Base-by-base conservation (phyloP, 2,888 invertebrate species). In the Linyphia triangularis region DNA sequence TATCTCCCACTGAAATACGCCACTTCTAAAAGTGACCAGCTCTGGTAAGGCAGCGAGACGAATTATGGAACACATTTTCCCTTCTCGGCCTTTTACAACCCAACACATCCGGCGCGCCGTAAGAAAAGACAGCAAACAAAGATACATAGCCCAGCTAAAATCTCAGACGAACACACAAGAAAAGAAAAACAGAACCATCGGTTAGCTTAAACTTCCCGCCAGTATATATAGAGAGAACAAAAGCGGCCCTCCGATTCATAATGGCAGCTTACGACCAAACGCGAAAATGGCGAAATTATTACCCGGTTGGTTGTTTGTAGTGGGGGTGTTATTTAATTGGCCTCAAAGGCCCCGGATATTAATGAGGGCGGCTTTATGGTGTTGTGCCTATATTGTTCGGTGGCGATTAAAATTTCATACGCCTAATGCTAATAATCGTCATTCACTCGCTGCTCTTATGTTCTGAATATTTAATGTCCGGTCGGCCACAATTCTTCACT, bases 401-500 rank as follows among this genome's bases (percentile, higher is more conserved):
- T 28, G 72, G 51, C 73, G 63, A 81, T 86, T 86, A 86, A 86
- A 86, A 7, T 86, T 86, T 86, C 86, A 86, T 81, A 67, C 59
- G 24, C n/a, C 57, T 40, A 63, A 82, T 82, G 82, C 88, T 88
- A 75, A 82, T 88, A 88, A 88, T 77, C 88, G 88, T 88, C 77
- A 67, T 73, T 88, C 88, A 82, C 88, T 75, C 61, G 82, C 30
- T 13, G 59, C 77, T 69, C 69, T 77, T 59, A 30, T 26, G 73
- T 28, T 3, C 26, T 89, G 84, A 83, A 89, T 89, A 83, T 89
- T 89, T 89, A 72, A 89, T 89, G 78, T 13, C 26, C 82, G 83
- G 78, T 82, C 78, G 77, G 19, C 84, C 84, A 84, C 88, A 89
- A 89, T 89, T 89, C 88, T 89, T 89, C 88, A 83, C 88, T 89